A percentile compares a stretch with the other conserved stretches of the same genome.
Evolutionary conservation across 2,888 invertebrate genomes (phyloP).

Genomic region (Omphaloscelis lunosa): DNA sequence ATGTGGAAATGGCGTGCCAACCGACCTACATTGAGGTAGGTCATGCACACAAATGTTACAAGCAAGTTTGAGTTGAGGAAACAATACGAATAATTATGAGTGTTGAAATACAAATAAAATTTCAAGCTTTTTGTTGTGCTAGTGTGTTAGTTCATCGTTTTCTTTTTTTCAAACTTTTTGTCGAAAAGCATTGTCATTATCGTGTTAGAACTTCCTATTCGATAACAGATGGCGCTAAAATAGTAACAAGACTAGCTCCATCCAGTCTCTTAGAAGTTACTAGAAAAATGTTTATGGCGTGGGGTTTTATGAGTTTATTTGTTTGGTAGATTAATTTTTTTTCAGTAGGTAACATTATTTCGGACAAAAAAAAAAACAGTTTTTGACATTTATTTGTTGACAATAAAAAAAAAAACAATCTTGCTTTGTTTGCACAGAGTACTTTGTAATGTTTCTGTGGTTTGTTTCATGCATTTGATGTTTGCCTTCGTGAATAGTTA

Average conservation of each 20-base stretch:
- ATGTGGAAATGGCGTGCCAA: not conserved
- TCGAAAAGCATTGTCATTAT: too few species aligned
- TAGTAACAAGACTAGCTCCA: not conserved
- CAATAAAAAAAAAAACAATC: not conserved
- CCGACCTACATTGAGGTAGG: conserved; percentile 16
- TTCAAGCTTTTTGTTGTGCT: not conserved
- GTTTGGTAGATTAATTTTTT: not conserved
- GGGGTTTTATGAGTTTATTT: too few species aligned
- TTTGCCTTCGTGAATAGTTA: not conserved
- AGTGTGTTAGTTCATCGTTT: not conserved
- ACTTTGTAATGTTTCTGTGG: not conserved
- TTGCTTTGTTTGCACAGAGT: not conserved
- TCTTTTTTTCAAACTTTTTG: too few species aligned
- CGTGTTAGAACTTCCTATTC: conserved; percentile 22
- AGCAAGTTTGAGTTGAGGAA: not conserved
- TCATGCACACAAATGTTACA: not conserved
- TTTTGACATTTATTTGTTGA: conserved; percentile 17
- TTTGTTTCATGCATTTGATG: not conserved
- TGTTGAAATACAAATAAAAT: not conserved
- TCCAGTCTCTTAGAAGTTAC: not conserved
- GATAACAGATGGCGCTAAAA: conserved; percentile 33
- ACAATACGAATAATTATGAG: not conserved
- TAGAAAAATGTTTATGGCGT: not conserved
- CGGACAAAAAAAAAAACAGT: not conserved
- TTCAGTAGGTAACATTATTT: conserved; percentile 1